phyloP scores from a whole-genome alignment of 2,797 vertebrate species.

The Philypnodon macrostomus region DNA sequence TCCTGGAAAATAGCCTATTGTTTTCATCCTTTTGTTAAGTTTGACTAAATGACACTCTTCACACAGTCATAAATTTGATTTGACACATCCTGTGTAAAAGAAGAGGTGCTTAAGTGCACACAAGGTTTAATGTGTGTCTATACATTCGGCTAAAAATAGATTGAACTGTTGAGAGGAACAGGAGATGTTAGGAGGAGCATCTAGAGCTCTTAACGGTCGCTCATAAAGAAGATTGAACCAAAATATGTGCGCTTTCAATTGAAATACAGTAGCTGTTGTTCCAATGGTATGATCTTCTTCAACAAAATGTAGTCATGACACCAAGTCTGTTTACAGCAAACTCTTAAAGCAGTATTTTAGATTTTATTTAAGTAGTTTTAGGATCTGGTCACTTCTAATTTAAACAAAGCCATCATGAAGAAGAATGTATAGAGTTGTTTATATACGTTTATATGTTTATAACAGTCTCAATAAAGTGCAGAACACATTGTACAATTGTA shows the following conservation, averaged over 20 bases:
- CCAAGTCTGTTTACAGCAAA: not conserved
- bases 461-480: too few species aligned
- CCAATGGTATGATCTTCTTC: not conserved
- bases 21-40: too few species aligned
- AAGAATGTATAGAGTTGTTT: not conserved
- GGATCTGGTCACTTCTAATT: not conserved
- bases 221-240: too few species aligned
- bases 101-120: constrained; percentile 6
- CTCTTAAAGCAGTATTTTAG: not conserved
- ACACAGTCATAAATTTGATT: constrained; percentile 33
- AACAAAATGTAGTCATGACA: not conserved
- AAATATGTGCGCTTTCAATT: too few species aligned
- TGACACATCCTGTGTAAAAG: constrained; percentile 38
- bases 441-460: too few species aligned
- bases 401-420: not conserved
- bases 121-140: constrained; percentile 8
- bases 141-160: constrained; percentile 14
- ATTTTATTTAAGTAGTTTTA: not conserved
- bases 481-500: too few species aligned
- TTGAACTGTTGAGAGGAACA: not conserved
- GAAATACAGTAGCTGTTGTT: not conserved
- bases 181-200: not conserved
- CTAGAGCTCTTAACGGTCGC: not conserved
- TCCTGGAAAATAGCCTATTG: too few species aligned
- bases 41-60: constrained; percentile 6